These are phyloP conservation scores for Entomobrya proxima DNA, from an alignment of 2,888 invertebrate genomes.

Conservation along the genomic window DNA sequence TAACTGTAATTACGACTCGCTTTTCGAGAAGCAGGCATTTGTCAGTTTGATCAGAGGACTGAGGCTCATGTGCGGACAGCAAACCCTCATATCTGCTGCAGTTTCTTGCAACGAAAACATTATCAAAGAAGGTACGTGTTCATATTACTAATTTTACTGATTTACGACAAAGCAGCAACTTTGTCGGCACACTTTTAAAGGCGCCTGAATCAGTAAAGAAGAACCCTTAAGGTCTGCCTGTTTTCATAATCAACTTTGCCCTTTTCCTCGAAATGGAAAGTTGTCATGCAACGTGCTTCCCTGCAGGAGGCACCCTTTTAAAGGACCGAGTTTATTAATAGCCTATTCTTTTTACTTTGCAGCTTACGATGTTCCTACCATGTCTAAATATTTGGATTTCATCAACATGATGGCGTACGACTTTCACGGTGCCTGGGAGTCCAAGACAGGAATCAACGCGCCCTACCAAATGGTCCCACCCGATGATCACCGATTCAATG, in stretches of 20 bases:
- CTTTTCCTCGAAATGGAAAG: conserved; percentile 8
- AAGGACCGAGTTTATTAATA: not conserved
- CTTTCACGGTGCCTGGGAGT: conserved; percentile 77
- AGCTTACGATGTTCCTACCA: conserved; percentile 76
- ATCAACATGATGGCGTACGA: conserved; percentile 77
- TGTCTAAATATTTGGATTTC: conserved; percentile 76
- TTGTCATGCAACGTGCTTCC: not conserved
- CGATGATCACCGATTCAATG: conserved; percentile 76
- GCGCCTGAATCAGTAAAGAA: conserved; percentile 10
- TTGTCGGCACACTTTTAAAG: conserved; percentile 22
- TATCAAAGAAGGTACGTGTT: conserved; percentile 82
- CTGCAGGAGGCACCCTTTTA: not conserved
- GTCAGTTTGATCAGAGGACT: conserved; percentile 86
- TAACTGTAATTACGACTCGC: conserved; percentile 88
- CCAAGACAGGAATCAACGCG: conserved; percentile 77
- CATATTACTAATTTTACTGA: not conserved
- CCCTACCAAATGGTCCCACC: conserved; percentile 76
- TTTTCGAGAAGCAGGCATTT: conserved; percentile 88
- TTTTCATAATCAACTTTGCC: not conserved
- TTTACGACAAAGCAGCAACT: not conserved
- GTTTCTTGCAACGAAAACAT: conserved; percentile 91
- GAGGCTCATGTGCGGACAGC: conserved; percentile 83
- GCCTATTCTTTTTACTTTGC: conserved; percentile 1
- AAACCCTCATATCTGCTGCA: conserved; percentile 86
- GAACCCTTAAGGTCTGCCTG: conserved; percentile 2